Conservation (phyloP, 2,888 invertebrate species). For the Sinohyriopsis cumingii region DNA sequence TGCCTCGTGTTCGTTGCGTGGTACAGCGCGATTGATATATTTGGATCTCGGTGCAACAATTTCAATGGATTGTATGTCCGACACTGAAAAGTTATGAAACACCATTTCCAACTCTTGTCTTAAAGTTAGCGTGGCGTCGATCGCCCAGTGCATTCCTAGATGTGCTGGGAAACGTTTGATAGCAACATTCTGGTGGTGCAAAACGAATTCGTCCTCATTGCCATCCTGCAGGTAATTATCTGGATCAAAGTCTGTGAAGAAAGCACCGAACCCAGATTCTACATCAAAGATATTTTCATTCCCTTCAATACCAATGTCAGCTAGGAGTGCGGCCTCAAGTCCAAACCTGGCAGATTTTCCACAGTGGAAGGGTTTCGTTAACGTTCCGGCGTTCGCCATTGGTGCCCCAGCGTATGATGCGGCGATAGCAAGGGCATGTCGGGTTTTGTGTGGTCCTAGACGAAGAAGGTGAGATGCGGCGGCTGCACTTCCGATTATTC, state of each 20-base stretch:
- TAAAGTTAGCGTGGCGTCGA: constrained; percentile 45
- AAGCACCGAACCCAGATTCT: constrained; percentile 53
- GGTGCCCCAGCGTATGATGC: constrained; percentile 60
- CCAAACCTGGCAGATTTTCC: constrained; percentile 57
- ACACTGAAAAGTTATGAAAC: constrained; percentile 10
- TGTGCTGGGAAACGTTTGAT: constrained; percentile 57
- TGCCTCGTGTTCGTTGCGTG: constrained; percentile 49
- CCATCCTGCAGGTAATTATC: constrained; percentile 27
- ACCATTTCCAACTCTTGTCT: constrained; percentile 4
- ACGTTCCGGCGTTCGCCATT: constrained; percentile 60
- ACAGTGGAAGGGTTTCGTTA: constrained; percentile 54
- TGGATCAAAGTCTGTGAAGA: constrained; percentile 54
- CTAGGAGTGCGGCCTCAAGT: constrained; percentile 53
- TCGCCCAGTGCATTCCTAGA: constrained; percentile 62
- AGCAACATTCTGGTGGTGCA: constrained; percentile 48
- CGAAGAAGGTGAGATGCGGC: constrained; percentile 49
- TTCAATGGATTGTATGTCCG: constrained; percentile 26
- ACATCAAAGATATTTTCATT: constrained; percentile 53
- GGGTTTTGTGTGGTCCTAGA: constrained; percentile 37
- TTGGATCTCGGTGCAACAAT: constrained; percentile 49
- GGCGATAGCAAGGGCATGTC: constrained; percentile 55
- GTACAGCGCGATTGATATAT: constrained; percentile 56
- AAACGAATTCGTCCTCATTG: constrained; percentile 18
- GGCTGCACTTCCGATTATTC: constrained; percentile 59
- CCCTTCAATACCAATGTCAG: constrained; percentile 51